Evolutionary conservation across 1,140 invertebrate species (phyloP).

Genomic region (Charaxes varanes): DNA sequence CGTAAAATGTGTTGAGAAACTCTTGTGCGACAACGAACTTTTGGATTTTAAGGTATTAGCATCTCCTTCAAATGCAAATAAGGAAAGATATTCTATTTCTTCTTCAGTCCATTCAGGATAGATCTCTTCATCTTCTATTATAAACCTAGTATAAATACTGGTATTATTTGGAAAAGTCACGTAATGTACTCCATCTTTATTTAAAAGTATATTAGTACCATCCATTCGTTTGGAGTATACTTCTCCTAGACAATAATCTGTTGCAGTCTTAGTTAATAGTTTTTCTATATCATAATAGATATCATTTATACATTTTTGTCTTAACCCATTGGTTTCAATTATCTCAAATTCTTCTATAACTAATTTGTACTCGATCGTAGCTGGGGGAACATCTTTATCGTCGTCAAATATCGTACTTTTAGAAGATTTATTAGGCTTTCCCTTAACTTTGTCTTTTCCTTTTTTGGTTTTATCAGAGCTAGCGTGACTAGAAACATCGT

Average conservation of each 20-base stretch:
- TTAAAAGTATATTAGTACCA: conserved; percentile 70
- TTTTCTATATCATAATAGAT: conserved; percentile 48
- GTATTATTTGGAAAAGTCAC: conserved; percentile 70
- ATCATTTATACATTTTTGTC: conserved; percentile 42
- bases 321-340: conserved; percentile 43
- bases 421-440: conserved; percentile 37
- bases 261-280: conserved; percentile 65
- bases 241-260: conserved; percentile 72
- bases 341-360: conserved; percentile 53
- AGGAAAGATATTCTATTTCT: conserved; percentile 40
- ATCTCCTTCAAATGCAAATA: conserved; percentile 24
- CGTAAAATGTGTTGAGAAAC: conserved; percentile 11
- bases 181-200: conserved; percentile 67
- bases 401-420: conserved; percentile 29
- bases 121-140: conserved; percentile 59
- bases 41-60: conserved; percentile 30
- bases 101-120: conserved; percentile 55
- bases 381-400: conserved; percentile 23
- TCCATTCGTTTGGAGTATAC: conserved; percentile 72
- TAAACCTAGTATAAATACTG: conserved; percentile 62
- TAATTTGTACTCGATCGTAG: conserved; percentile 34
- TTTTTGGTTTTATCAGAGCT: conserved; percentile 48
- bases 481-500: conserved; percentile 25
- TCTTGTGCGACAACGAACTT: conserved; percentile 36
- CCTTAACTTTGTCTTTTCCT: conserved; percentile 32